Evolutionary conservation across 2,113 vertebrate species (phyloP).

Genomic region (Pteruthius melanotis): DNA sequence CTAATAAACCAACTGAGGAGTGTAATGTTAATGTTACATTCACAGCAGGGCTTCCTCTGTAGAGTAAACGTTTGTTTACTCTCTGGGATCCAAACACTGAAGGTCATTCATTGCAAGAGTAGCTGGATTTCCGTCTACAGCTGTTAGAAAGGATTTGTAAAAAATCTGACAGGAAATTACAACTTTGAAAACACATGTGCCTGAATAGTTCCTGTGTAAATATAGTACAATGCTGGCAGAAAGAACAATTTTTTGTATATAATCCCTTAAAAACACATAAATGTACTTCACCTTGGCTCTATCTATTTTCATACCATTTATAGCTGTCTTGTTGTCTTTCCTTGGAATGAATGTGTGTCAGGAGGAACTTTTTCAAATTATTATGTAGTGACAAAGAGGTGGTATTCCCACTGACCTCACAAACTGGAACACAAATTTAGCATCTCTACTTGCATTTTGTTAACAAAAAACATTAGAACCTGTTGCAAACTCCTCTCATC

Average conservation of each 20-base stretch:
- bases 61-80: constrained; percentile 69
- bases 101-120: constrained; percentile 61
- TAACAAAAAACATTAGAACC: neutral
- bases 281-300: neutral
- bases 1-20: constrained; percentile 45
- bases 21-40: constrained; percentile 43
- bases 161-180: constrained; percentile 66
- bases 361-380: neutral
- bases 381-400: neutral
- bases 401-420: neutral
- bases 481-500: neutral
- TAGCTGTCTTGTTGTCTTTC: neutral
- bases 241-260: neutral
- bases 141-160: constrained; percentile 56
- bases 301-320: neutral
- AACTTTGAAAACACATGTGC: constrained; percentile 62
- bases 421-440: neutral
- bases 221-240: constrained; percentile 38
- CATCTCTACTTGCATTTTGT: neutral
- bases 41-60: constrained; percentile 36
- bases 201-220: constrained; percentile 57
- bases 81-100: constrained; percentile 58
- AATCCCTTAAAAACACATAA: neutral
- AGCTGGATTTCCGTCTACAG: constrained; percentile 48
- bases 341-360: neutral